Evolutionary conservation across 1,140 invertebrate genomes (phyloP).

Genomic region (Drosophila santomea): DNA sequence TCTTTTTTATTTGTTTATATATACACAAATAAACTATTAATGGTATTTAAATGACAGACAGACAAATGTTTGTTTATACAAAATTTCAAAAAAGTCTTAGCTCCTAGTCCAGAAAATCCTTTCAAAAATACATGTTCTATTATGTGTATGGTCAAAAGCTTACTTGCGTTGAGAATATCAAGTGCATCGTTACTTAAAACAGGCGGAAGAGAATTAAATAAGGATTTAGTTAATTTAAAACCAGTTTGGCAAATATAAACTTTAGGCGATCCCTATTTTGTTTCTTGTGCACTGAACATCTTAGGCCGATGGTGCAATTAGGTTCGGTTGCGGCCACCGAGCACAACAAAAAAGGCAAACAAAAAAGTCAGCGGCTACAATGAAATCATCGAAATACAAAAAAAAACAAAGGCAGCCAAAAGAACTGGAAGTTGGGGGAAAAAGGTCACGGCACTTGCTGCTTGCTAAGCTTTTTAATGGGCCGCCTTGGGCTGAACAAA

Average conservation of each 20-base stretch:
- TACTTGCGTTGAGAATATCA: no score
- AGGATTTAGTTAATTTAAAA: no score
- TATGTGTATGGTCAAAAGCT: no score
- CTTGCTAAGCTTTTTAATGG: constrained; percentile 69
- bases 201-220: no score
- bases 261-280: not conserved
- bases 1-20: no score
- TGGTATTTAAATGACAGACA: no score
- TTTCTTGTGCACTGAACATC: constrained; percentile 37
- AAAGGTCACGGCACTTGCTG: constrained; percentile 80
- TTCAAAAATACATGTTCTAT: no score
- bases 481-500: constrained; percentile 62
- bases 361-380: constrained; percentile 27
- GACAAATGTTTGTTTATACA: no score
- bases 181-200: no score
- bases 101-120: no score
- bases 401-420: constrained; percentile 33
- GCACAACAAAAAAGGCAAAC: constrained; percentile 28
- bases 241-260: not conserved
- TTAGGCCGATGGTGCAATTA: constrained; percentile 67
- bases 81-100: no score
- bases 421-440: constrained; percentile 72
- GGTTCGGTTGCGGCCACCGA: constrained; percentile 54
- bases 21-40: no score
- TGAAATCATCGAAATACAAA: constrained; percentile 20